Conservation (phyloP, 2,113 vertebrate species). For the Budorcas taxicolor region DNA sequence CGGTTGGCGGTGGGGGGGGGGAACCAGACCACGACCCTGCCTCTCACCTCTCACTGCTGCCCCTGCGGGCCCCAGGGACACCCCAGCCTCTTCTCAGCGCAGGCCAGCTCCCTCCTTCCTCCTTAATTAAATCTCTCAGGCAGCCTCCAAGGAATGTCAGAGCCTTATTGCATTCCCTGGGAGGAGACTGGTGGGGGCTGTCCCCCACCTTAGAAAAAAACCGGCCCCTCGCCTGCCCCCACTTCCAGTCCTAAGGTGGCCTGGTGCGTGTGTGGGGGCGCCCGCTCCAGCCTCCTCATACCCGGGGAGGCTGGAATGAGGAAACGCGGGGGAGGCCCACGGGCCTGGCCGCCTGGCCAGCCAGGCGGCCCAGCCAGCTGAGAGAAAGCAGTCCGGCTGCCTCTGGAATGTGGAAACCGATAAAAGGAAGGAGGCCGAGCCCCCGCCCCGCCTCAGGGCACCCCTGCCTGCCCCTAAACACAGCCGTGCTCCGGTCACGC, state of each 20-base stretch:
- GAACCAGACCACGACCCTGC: not conserved
- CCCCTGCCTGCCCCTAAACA: slow-evolving; percentile 28
- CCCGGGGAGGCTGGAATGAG: slow-evolving; percentile 75
- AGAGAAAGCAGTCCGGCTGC: slow-evolving; percentile 59
- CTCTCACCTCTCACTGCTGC: not conserved
- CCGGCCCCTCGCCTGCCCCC: not conserved
- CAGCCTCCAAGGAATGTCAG: slow-evolving; percentile 88
- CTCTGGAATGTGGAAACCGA: slow-evolving; percentile 74
- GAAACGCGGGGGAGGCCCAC: slow-evolving; percentile 76
- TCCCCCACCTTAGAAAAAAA: not conserved
- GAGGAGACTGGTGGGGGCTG: not conserved
- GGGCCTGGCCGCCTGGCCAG: slow-evolving; percentile 42
- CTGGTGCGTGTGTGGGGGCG: not conserved
- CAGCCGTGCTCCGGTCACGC: slow-evolving; percentile 40
- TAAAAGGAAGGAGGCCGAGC: slow-evolving; percentile 66
- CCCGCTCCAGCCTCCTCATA: slow-evolving; percentile 56
- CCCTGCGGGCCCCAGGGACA: not conserved
- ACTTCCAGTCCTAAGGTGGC: slow-evolving; percentile 36
- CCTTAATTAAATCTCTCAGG: slow-evolving; percentile 93
- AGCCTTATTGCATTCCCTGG: slow-evolving; percentile 81
- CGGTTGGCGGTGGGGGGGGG: not conserved
- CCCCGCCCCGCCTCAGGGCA: not conserved
- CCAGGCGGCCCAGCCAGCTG: slow-evolving; percentile 13
- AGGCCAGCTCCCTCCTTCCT: slow-evolving; percentile 60
- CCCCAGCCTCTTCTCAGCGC: not conserved